These are phyloP conservation scores for Galeopterus variegatus DNA, from an alignment of 2,113 vertebrate species.

Conservation along the genomic window DNA sequence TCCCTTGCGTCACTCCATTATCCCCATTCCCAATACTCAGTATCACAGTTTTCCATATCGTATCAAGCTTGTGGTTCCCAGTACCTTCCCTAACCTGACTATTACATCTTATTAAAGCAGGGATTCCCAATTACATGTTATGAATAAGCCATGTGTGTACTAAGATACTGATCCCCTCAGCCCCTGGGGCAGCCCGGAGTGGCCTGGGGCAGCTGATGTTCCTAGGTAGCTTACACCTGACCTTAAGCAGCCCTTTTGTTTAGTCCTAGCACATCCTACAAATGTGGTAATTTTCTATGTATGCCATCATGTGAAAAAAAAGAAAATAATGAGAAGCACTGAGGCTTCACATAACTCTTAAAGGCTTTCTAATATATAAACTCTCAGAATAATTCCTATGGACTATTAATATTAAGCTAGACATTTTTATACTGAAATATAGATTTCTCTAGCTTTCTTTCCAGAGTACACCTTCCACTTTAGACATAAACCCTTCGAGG, in stretches of 20 bases:
- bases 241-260: neutral
- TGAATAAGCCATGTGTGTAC: neutral
- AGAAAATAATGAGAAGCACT: neutral
- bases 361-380: constrained; percentile 16
- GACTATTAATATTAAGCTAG: neutral
- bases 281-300: neutral
- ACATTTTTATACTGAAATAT: neutral
- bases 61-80: too few species aligned
- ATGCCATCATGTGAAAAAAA: neutral
- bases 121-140: neutral
- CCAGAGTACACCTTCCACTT: neutral
- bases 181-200: neutral
- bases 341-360: constrained; percentile 32
- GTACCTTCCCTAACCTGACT: neutral
- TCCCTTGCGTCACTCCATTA: neutral
- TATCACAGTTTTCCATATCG: neutral
- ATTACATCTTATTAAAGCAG: neutral
- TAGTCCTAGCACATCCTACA: neutral
- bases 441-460: constrained; percentile 43
- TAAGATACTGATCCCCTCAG: neutral
- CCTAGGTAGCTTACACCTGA: neutral
- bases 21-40: neutral
- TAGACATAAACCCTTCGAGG: neutral
- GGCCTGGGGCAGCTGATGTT: neutral
- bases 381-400: neutral